Conservation (phyloP, 2,888 invertebrate genomes). For the Apeira syringaria region DNA sequence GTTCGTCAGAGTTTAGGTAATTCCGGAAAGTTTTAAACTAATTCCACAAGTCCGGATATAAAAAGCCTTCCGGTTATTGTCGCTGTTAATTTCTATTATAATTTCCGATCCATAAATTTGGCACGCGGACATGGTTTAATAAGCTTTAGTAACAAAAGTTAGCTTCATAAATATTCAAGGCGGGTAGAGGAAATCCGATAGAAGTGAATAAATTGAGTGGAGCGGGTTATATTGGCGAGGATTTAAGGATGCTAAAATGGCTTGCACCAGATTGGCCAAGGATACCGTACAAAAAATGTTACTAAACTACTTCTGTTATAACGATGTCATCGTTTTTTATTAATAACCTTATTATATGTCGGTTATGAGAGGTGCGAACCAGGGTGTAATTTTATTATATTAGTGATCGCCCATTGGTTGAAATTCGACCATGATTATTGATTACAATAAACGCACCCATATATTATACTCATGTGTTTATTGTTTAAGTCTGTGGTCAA, state of each 20-base stretch:
- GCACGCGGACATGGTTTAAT: conserved; percentile 48
- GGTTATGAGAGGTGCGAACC: no score
- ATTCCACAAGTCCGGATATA: neutral
- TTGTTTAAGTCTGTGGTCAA: no score
- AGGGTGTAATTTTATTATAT: no score
- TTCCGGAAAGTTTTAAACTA: conserved; percentile 11
- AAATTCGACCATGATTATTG: no score
- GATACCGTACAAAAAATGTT: neutral
- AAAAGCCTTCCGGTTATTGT: conserved; percentile 13
- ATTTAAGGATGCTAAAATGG: conserved; percentile 17
- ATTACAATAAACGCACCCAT: no score
- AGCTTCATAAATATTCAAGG: conserved; percentile 67
- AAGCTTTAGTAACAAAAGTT: conserved; percentile 58
- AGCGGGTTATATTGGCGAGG: conserved; percentile 50
- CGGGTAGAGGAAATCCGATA: conserved; percentile 56
- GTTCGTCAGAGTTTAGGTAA: neutral
- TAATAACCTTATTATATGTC: no score
- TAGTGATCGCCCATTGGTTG: no score
- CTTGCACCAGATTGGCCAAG: conserved; percentile 1
- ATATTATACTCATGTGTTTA: no score
- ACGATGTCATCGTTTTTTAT: no score
- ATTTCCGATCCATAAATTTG: conserved; percentile 41
- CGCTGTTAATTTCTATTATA: conserved; percentile 34
- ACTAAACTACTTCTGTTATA: no score
- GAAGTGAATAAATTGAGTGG: conserved; percentile 59